A percentile compares a stretch with the other conserved stretches of the same genome.
Conservation (phyloP, 1,140 invertebrate species). For the Centruroides sculpturatus region DNA sequence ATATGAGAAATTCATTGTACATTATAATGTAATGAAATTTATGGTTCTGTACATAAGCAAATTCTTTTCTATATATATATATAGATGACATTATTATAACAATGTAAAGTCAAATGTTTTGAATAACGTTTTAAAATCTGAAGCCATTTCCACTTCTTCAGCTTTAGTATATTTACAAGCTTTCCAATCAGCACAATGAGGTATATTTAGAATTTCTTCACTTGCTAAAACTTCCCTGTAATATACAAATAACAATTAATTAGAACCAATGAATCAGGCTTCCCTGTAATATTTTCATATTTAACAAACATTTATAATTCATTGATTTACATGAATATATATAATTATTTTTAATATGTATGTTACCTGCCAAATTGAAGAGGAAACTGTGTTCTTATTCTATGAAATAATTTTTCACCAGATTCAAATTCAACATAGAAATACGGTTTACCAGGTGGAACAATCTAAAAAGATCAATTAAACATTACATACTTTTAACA, state of each 20-base stretch:
- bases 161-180: conserved; percentile 59
- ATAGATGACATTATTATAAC: background rate
- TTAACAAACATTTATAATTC: too few relatives aligned
- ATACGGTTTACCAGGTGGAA: conserved; percentile 62
- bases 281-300: too few relatives aligned
- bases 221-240: conserved; percentile 68
- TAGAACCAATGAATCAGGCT: too few relatives aligned
- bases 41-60: too few relatives aligned
- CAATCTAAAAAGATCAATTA: conserved; percentile 27
- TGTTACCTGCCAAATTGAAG: conserved; percentile 72
- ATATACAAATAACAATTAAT: conserved; percentile 1
- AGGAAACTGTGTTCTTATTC: conserved; percentile 58
- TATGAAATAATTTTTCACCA: conserved; percentile 55
- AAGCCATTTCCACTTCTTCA: conserved; percentile 54
- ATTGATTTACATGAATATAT: too few relatives aligned
- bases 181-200: conserved; percentile 81
- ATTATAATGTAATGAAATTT: too few relatives aligned
- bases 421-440: conserved; percentile 70
- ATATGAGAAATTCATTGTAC: too few relatives aligned
- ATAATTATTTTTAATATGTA: too few relatives aligned
- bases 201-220: conserved; percentile 61
- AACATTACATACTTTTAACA: too few relatives aligned
- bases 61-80: too few relatives aligned
- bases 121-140: conserved; percentile 60
- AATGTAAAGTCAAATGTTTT: conserved; percentile 59